These are phyloP conservation scores for Drosophila kikkawai DNA, from an alignment of 1,140 invertebrate species.

Conservation along the genomic window DNA sequence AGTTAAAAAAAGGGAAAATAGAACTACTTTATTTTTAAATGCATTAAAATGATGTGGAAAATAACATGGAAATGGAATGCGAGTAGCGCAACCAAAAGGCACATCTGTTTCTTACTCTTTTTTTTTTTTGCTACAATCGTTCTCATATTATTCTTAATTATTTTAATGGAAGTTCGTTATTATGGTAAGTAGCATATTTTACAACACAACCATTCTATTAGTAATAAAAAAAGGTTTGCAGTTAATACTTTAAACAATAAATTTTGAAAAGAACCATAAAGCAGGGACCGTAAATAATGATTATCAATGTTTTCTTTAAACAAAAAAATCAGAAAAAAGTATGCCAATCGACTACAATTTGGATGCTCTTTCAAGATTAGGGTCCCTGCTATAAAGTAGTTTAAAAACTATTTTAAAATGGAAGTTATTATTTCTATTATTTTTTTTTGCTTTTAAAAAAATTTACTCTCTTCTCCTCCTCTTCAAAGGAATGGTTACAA, in stretches of 20 bases:
- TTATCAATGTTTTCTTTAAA: too few species aligned
- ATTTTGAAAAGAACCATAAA: not conserved
- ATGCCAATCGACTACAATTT: too few species aligned
- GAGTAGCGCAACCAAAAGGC: slow-evolving; percentile 1
- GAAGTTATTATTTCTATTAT: not conserved
- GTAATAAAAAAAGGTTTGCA: not conserved
- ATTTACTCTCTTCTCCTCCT: not conserved
- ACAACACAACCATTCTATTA: not conserved
- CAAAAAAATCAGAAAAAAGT: too few species aligned
- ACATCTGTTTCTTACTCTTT: not conserved
- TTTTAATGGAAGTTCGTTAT: not conserved
- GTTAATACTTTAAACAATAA: not conserved
- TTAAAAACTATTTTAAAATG: not conserved
- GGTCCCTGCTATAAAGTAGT: too few species aligned
- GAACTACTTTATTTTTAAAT: slow-evolving; percentile 3
- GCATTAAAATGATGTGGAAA: slow-evolving; percentile 1
- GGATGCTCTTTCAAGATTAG: too few species aligned
- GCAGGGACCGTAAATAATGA: too few species aligned
- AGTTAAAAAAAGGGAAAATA: not conserved
- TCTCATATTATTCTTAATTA: not conserved
- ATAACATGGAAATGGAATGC: slow-evolving; percentile 9
- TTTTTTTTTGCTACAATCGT: not conserved
- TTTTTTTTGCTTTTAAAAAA: too few species aligned
- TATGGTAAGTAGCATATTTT: not conserved
- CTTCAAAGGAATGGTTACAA: slow-evolving; percentile 1